Conservation (phyloP, 2,113 vertebrate species). For the Cottus gobio region DNA sequence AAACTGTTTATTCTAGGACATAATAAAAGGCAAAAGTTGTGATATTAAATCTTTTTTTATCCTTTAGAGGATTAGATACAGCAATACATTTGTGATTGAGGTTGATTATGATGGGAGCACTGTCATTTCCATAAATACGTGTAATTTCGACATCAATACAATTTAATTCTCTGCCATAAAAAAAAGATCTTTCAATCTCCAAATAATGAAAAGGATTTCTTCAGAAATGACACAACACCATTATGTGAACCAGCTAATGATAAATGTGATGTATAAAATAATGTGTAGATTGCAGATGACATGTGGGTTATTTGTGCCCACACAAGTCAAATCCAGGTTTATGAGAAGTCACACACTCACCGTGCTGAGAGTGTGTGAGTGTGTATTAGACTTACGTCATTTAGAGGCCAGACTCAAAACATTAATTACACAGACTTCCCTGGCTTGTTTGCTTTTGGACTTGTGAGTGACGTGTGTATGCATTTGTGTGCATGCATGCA, state of each 20-base stretch:
- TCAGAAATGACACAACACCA: neutral
- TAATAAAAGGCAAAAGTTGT: neutral
- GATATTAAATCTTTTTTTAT: neutral
- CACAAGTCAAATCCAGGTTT: constrained; percentile 34
- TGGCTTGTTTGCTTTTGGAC: constrained; percentile 73
- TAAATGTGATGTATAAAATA: neutral
- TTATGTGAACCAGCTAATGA: neutral
- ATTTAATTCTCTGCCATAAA: neutral
- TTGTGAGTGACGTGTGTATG: constrained; percentile 75
- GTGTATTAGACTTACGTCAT: constrained; percentile 53
- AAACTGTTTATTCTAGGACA: neutral
- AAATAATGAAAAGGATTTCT: neutral
- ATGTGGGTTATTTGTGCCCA: constrained; percentile 1
- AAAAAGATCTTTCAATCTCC: neutral
- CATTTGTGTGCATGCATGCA: constrained; percentile 34
- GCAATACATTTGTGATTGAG: neutral
- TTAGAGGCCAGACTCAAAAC: constrained; percentile 69
- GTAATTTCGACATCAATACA: neutral
- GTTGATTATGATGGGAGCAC: neutral
- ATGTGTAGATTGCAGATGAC: constrained; percentile 7
- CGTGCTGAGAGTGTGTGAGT: constrained; percentile 26
- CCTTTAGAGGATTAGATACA: neutral
- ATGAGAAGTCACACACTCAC: constrained; percentile 58
- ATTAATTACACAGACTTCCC: constrained; percentile 76
- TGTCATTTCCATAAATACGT: neutral